Evolutionary conservation across 2,888 invertebrate genomes (phyloP).

Genomic region (Mamestra brassicae): DNA sequence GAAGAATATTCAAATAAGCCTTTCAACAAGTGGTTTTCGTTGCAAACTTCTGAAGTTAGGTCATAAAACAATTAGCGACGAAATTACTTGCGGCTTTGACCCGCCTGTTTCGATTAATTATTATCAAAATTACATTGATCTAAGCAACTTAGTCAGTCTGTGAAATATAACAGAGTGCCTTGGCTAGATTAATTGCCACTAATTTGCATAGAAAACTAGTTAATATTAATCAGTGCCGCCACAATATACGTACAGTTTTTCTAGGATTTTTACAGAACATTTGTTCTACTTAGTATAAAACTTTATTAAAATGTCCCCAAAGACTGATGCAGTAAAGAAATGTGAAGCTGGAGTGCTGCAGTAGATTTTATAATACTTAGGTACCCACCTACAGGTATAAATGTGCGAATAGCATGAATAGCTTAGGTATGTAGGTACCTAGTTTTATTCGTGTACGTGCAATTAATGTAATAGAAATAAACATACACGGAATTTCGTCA

Average conservation of each 20-base stretch:
- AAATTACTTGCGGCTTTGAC: neutral
- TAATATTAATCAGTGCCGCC: neutral
- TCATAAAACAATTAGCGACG: neutral
- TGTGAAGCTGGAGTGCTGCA: conserved; percentile 7
- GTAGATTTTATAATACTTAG: conserved; percentile 16
- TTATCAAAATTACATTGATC: neutral
- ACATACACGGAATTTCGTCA: conserved; percentile 19
- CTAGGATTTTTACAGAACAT: neutral
- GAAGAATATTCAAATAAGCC: neutral
- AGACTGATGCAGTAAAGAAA: conserved; percentile 24
- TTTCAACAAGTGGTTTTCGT: neutral
- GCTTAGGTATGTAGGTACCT: neutral
- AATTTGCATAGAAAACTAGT: conserved; percentile 16
- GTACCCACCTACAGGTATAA: neutral
- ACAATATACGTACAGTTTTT: neutral
- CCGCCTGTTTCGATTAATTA: neutral
- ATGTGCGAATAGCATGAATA: conserved; percentile 1
- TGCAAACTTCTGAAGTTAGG: neutral
- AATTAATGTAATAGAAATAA: conserved; percentile 11
- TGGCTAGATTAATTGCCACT: conserved; percentile 8
- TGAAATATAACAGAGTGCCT: conserved; percentile 9
- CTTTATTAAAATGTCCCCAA: conserved; percentile 32
- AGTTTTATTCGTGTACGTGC: conserved; percentile 12
- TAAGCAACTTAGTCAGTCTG: neutral
- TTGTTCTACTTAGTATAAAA: conserved; percentile 1